Conservation (phyloP, 2,888 invertebrate genomes). For the Dusona sp. region DNA sequence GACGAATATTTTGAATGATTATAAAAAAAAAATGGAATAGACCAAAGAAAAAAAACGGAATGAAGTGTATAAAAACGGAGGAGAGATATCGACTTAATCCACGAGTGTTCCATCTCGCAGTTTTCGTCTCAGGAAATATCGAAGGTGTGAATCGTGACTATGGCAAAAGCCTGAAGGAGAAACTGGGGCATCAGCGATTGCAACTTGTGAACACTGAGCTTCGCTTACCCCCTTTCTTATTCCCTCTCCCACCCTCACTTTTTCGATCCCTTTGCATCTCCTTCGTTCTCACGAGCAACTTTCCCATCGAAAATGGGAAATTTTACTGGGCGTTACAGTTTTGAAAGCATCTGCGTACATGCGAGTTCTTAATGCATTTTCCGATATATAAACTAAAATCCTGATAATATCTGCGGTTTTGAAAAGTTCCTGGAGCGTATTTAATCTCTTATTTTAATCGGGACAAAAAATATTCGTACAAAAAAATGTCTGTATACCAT, state of each 20-base stretch:
- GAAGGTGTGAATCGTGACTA: conserved; percentile 33
- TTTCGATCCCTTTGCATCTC: conserved; percentile 7
- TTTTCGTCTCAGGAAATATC: conserved; percentile 37
- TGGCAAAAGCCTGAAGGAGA: conserved; percentile 38
- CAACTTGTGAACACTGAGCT: conserved; percentile 65
- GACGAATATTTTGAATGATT: neutral
- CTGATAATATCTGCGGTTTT: conserved; percentile 34
- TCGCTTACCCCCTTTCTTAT: conserved; percentile 35
- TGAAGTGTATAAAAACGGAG: neutral
- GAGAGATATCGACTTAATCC: conserved; percentile 22
- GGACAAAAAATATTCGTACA: conserved; percentile 10
- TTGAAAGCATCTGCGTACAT: conserved; percentile 62
- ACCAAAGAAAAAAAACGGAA: neutral
- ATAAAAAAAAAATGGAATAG: neutral
- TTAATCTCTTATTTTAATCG: conserved; percentile 46
- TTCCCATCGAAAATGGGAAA: conserved; percentile 66
- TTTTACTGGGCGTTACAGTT: conserved; percentile 55
- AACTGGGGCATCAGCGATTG: conserved; percentile 71
- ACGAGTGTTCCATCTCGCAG: conserved; percentile 10
- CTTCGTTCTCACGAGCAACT: conserved; percentile 52
- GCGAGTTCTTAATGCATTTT: conserved; percentile 67
- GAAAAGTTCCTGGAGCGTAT: conserved; percentile 32
- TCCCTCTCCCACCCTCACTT: conserved; percentile 6
- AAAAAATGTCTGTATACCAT: neutral
- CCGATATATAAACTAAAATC: conserved; percentile 58